A percentile compares a stretch with the other conserved stretches of the same genome.
phyloP scores from a whole-genome alignment of 2,888 invertebrate species.

The Dryobota labecula region DNA sequence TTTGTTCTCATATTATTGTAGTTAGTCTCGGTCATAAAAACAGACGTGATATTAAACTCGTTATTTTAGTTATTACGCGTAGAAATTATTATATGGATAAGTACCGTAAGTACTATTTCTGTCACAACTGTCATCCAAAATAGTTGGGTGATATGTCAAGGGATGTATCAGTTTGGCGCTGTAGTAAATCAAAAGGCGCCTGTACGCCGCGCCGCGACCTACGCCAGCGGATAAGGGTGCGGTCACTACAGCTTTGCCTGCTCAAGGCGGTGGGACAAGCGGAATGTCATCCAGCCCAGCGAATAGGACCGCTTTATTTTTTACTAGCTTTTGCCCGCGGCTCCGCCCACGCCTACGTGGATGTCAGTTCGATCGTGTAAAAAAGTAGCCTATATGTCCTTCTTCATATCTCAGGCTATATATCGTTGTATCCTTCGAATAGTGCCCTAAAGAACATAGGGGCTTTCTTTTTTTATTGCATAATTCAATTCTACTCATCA shows the following conservation, averaged over 20 bases:
- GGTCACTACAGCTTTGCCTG: conserved; percentile 19
- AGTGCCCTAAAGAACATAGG: too few relatives aligned
- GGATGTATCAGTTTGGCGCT: conserved; percentile 77
- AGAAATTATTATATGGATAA: conserved; percentile 55
- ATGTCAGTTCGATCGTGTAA: too few relatives aligned
- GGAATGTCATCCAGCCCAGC: conserved; percentile 12
- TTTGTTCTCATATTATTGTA: conserved; percentile 49
- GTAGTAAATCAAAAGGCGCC: conserved; percentile 85
- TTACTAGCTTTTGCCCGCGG: too few relatives aligned
- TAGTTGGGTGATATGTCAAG: conserved; percentile 67
- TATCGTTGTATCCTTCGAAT: too few relatives aligned
- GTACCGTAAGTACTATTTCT: conserved; percentile 64
- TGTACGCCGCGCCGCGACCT: conserved; percentile 56
- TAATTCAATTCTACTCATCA: too few relatives aligned
- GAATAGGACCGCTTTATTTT: conserved; percentile 13
- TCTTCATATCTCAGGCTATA: too few relatives aligned
- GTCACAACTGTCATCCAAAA: conserved; percentile 62
- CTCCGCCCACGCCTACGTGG: too few relatives aligned
- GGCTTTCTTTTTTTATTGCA: too few relatives aligned
- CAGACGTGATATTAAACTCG: conserved; percentile 42
- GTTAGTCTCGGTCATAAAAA: conserved; percentile 57
- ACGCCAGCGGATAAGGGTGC: conserved; percentile 46
- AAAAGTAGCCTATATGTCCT: too few relatives aligned
- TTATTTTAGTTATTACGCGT: conserved; percentile 44
- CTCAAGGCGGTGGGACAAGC: conserved; percentile 13